Evolutionary conservation across 1,140 invertebrate genomes (phyloP).

Genomic region (Achroia grisella): DNA sequence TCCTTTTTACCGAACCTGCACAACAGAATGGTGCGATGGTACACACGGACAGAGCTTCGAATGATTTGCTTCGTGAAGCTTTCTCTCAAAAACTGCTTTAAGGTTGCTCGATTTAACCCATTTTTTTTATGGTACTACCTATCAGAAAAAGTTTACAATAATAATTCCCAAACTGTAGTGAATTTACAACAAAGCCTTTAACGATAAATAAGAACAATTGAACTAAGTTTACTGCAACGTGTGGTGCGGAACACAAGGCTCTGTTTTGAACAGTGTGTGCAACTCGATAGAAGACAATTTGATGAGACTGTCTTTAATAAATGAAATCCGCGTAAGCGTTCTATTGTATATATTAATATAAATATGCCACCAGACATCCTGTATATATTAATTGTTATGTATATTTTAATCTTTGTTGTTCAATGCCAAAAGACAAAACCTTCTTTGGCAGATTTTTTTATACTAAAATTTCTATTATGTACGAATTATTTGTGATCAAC

Average conservation of each 20-base stretch:
- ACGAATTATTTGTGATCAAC: too few relatives aligned
- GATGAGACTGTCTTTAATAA: constrained; percentile 1
- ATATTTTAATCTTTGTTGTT: too few relatives aligned
- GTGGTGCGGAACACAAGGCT: constrained; percentile 16
- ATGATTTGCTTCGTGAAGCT: constrained; percentile 1
- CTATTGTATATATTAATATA: too few relatives aligned
- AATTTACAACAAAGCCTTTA: constrained; percentile 10
- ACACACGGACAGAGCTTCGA: constrained; percentile 11
- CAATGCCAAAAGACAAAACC: too few relatives aligned
- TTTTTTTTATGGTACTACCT: not conserved
- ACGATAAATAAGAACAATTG: constrained; percentile 11
- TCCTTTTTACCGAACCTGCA: constrained; percentile 14
- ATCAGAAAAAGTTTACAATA: constrained; percentile 6
- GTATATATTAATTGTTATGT: too few relatives aligned
- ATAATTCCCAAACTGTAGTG: constrained; percentile 7
- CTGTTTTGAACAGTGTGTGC: constrained; percentile 12
- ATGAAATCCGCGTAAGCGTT: not conserved
- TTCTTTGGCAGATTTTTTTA: too few relatives aligned
- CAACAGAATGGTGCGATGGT: constrained; percentile 9
- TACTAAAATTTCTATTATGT: too few relatives aligned
- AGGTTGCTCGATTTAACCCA: constrained; percentile 4
- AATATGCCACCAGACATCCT: too few relatives aligned
- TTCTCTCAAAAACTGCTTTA: not conserved
- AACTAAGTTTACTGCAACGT: constrained; percentile 8
- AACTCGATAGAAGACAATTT: constrained; percentile 3